Conservation (phyloP, 2,888 invertebrate genomes). For the Oscheius sp. region DNA sequence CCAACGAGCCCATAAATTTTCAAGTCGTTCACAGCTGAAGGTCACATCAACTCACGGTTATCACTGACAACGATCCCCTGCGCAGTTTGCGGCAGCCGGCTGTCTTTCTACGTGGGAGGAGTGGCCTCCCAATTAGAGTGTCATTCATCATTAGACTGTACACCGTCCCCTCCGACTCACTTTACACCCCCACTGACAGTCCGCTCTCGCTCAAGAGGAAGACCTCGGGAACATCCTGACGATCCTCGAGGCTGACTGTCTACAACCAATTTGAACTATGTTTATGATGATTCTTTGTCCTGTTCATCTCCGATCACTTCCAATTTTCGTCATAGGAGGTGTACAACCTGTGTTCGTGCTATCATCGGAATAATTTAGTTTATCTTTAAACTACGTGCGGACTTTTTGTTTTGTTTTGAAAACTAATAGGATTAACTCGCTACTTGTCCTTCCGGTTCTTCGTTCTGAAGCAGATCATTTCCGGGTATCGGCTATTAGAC, state of each 20-base stretch:
- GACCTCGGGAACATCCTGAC: conserved; percentile 19
- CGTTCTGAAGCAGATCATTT: no score
- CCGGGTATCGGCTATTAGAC: no score
- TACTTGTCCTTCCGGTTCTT: no score
- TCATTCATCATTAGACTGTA: conserved; percentile 32
- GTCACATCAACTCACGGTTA: conserved; percentile 20
- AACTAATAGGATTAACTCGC: not conserved
- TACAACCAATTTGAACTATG: no score
- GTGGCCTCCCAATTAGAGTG: conserved; percentile 31
- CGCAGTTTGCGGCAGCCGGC: conserved; percentile 29
- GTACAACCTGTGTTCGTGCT: no score
- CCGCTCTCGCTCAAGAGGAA: conserved; percentile 19
- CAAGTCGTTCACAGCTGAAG: conserved; percentile 2
- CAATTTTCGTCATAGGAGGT: no score
- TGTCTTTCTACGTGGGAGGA: conserved; percentile 24
- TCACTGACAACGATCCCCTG: conserved; percentile 25
- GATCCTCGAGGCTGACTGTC: no score
- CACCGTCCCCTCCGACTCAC: conserved; percentile 30
- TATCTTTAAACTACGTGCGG: not conserved
- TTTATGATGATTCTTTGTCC: no score
- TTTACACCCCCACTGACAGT: conserved; percentile 27
- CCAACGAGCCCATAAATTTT: conserved; percentile 8
- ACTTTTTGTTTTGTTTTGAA: not conserved
- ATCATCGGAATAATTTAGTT: no score
- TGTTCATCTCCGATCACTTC: no score